phyloP scores from a whole-genome alignment of 2,888 invertebrate species.

The Drosophila algonquin region DNA sequence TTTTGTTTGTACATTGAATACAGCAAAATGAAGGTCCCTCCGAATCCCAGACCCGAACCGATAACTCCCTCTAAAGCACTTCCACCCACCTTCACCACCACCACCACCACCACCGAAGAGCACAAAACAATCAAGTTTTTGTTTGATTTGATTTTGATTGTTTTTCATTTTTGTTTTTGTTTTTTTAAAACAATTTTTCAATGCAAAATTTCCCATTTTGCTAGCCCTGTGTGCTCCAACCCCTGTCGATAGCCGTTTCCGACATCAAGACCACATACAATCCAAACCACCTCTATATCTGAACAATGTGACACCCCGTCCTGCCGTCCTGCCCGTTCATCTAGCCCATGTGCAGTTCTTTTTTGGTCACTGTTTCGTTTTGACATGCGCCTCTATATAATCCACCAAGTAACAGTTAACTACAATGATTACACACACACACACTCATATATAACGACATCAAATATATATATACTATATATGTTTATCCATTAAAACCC shows the following conservation, averaged over 20 bases:
- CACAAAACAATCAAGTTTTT: slow-evolving; percentile 34
- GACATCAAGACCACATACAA: slow-evolving; percentile 10
- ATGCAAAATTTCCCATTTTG: slow-evolving; percentile 18
- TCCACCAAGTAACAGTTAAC: slow-evolving; percentile 39
- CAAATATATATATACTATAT: slow-evolving; percentile 28
- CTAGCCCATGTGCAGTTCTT: slow-evolving; percentile 61
- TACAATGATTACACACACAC: slow-evolving; percentile 37
- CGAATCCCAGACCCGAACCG: slow-evolving; percentile 13
- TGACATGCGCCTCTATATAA: slow-evolving; percentile 69
- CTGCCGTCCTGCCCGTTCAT: slow-evolving; percentile 54
- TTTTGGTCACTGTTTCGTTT: slow-evolving; percentile 67
- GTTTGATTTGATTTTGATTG: slow-evolving; percentile 29
- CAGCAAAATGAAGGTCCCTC: slow-evolving; percentile 45
- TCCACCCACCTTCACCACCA: slow-evolving; percentile 16
- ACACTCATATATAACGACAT: slow-evolving; percentile 38
- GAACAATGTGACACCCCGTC: slow-evolving; percentile 47
- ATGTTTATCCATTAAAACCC: slow-evolving; percentile 34
- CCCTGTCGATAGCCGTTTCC: slow-evolving; percentile 17
- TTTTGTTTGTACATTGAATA: slow-evolving; percentile 52
- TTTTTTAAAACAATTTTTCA: slow-evolving; percentile 24
- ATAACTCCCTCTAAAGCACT: slow-evolving; percentile 22
- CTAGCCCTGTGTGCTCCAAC: slow-evolving; percentile 24
- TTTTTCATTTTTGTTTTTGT: slow-evolving; percentile 28
- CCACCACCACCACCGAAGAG: slow-evolving; percentile 10
- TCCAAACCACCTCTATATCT: slow-evolving; percentile 7